Percentiles rank a stretch among this genome's conserved stretches.
phyloP scores from a whole-genome alignment of 2,888 invertebrate genomes.

The Zaprionus lineosus region DNA sequence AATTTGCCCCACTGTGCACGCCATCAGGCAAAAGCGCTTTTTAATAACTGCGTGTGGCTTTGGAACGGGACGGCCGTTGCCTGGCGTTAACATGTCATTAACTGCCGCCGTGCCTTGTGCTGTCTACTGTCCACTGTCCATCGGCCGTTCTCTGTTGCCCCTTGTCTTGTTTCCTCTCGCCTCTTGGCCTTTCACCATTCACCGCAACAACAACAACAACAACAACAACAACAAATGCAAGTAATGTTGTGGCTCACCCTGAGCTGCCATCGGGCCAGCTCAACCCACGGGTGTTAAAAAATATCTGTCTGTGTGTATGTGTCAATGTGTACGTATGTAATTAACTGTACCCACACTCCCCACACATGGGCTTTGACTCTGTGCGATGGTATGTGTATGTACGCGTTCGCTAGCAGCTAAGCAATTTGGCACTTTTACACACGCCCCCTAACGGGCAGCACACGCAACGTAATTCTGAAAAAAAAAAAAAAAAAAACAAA shows the following conservation, averaged over 20 bases:
- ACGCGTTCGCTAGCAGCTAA: constrained; percentile 22
- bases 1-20: constrained; percentile 59
- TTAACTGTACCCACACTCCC: constrained; percentile 10
- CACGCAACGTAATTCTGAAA: constrained; percentile 40
- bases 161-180: constrained; percentile 19
- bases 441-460: constrained; percentile 43
- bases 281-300: constrained; percentile 70
- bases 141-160: constrained; percentile 23
- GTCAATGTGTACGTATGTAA: constrained; percentile 9
- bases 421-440: constrained; percentile 53
- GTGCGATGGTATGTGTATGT: constrained; percentile 12
- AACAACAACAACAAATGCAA: constrained; percentile 39
- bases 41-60: constrained; percentile 74
- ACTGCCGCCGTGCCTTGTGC: constrained; percentile 36
- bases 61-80: constrained; percentile 39
- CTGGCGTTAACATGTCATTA: constrained; percentile 75
- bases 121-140: constrained; percentile 3
- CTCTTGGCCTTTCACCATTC: constrained; percentile 65
- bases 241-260: constrained; percentile 76
- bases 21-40: constrained; percentile 64
- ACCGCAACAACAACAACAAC: constrained; percentile 48
- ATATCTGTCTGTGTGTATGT: constrained; percentile 1
- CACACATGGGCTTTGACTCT: constrained; percentile 2
- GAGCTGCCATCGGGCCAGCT: constrained; percentile 67
- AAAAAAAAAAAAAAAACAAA: constrained; percentile 2